A percentile compares a stretch with the other conserved stretches of the same genome.
Evolutionary conservation across 2,113 vertebrate genomes (phyloP).

Genomic region (rabbit (Oryctolagus cuniculus)): DNA sequence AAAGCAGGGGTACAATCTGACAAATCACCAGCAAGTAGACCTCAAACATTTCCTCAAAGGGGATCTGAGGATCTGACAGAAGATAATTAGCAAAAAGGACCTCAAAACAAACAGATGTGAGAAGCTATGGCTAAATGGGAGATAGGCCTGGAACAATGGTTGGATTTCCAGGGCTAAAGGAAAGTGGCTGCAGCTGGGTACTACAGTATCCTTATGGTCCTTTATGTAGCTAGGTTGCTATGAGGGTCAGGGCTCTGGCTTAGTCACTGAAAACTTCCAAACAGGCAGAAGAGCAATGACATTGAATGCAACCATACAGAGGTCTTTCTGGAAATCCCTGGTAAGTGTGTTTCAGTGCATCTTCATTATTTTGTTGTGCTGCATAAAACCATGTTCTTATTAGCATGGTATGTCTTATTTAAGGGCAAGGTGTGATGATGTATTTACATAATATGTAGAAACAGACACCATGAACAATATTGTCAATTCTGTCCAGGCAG

Average conservation of each 20-base stretch:
- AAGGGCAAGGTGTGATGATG: not conserved
- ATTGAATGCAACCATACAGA: not conserved
- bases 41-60: not conserved
- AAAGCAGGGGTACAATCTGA: not conserved
- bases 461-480: not conserved
- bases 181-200: not conserved
- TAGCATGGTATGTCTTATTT: not conserved
- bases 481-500: not conserved
- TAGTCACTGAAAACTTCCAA: not conserved
- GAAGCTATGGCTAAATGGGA: not conserved
- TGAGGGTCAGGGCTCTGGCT: not conserved
- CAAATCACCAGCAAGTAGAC: not conserved
- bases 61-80: not conserved
- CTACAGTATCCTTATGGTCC: not conserved
- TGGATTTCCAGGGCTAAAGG: not conserved
- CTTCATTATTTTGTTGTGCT: not conserved
- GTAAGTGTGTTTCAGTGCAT: not conserved
- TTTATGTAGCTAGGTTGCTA: not conserved
- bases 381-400: not conserved
- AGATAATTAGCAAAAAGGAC: not conserved
- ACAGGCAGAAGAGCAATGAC: not conserved
- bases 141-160: not conserved
- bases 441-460: not conserved
- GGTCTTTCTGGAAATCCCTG: not conserved
- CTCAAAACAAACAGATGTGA: not conserved